A percentile compares a stretch with the other conserved stretches of the same genome.
These are phyloP conservation scores for Cyanistes caeruleus DNA, from an alignment of 2,113 vertebrate genomes.

Conservation along the genomic window DNA sequence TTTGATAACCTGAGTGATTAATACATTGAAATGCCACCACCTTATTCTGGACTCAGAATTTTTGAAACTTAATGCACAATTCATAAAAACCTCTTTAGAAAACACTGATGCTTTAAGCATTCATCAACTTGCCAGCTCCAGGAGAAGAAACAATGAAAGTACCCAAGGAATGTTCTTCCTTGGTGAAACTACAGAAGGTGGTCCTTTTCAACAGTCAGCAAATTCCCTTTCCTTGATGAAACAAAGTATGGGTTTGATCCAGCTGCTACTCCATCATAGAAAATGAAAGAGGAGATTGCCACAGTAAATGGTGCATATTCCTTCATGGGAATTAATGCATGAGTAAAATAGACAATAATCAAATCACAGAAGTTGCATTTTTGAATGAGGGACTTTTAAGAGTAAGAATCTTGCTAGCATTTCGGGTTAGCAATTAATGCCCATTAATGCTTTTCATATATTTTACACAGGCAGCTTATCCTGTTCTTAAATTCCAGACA, in stretches of 20 bases:
- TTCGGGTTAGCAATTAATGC: not conserved
- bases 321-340: not conserved
- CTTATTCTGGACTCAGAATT: constrained; percentile 25
- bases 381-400: not conserved
- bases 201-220: not conserved
- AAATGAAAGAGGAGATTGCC: not conserved
- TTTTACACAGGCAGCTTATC: not conserved
- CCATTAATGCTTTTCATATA: not conserved
- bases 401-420: not conserved
- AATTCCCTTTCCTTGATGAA: not conserved
- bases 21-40: constrained; percentile 7
- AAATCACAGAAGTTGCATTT: not conserved
- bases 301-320: not conserved
- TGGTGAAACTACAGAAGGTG: not conserved
- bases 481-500: not conserved
- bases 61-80: constrained; percentile 13
- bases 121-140: constrained; percentile 39
- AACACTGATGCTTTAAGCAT: constrained; percentile 38
- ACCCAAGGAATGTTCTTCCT: not conserved
- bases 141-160: constrained; percentile 37
- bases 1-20: constrained; percentile 58
- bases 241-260: not conserved
- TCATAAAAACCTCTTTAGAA: constrained; percentile 61
- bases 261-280: not conserved
- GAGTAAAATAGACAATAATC: not conserved